Evolutionary conservation across 2,113 vertebrate species (phyloP), one percentile per base, ranked within the genome.

Genomic region (Myotis davidii): DNA sequence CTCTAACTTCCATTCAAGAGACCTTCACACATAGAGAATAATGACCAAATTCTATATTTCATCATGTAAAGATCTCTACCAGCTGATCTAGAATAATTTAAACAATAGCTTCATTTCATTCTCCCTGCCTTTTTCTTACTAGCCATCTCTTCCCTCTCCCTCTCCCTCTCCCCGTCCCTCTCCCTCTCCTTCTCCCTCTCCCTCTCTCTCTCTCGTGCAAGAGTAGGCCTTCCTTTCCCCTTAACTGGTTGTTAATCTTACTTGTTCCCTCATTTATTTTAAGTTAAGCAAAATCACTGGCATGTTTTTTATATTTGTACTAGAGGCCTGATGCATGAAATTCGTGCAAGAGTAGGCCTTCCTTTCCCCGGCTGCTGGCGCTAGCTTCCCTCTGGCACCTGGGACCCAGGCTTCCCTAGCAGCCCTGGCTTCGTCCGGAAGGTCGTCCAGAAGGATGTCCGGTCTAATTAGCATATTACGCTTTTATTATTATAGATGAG

Each of bases 261-360:
- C 16, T 42, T 0, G 4, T 50, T 69, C 9, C 12, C 74, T 74
- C 32, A 74, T 11, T 88, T 59, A 48, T 29, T 73, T 39, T 73
- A 25, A 90, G 37, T 74, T 65, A 78, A 91, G 72, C 54, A 86
- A 88, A 91, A 56, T 42, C 34, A 88, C 6, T 56, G 25, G 25
- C 25, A 1, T 23, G 9, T 42, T 81, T 81, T 95, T 83, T 65
- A 10, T 84, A 32, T 52, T 65, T 50, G 14, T 27, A 23, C 1
- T 56, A 56, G 54, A 23, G 21, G 21, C 54, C 54, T 2, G 21
- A 56, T 56, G 54, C 54, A 56, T 6, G 21, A 56, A 56, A 56
- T 56, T 21, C 21, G 3, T 56, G 54, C 54, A 23, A 56, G 54
- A 56, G 21, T 56, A 56, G 8, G 54, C 21, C 54, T 56, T 23